A percentile compares a stretch with the other conserved stretches of the same genome.
Conservation (phyloP, 2,888 invertebrate species). For the Mantis religiosa region DNA sequence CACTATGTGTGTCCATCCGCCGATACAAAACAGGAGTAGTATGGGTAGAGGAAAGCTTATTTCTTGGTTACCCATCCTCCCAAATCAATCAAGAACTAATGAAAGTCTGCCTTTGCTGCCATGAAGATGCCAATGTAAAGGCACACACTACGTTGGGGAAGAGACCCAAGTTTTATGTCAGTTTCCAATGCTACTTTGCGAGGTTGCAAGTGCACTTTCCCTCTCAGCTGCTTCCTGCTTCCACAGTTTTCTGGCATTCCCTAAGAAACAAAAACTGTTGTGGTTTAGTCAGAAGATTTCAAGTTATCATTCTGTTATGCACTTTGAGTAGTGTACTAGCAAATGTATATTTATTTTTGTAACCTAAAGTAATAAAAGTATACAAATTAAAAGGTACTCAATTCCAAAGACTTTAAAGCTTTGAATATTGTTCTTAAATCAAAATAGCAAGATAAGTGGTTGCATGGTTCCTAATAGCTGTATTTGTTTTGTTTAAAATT, state of each 20-base stretch:
- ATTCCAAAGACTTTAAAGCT: no score
- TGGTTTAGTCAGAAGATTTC: neutral
- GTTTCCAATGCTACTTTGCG: conserved; percentile 14
- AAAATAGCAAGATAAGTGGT: no score
- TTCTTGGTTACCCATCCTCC: conserved; percentile 13
- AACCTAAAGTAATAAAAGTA: no score
- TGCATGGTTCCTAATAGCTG: no score
- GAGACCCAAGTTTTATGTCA: conserved; percentile 21
- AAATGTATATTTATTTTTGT: no score
- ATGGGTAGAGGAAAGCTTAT: conserved; percentile 1
- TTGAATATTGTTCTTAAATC: no score
- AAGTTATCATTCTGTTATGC: neutral
- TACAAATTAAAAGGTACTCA: no score
- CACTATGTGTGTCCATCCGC: conserved; percentile 1
- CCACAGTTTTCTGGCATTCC: neutral
- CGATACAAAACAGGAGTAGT: conserved; percentile 18
- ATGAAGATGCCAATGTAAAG: neutral
- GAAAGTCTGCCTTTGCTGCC: conserved; percentile 2
- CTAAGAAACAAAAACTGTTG: neutral
- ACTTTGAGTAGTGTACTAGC: no score
- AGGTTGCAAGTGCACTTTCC: conserved; percentile 12
- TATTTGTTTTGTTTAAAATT: no score
- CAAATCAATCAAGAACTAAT: conserved; percentile 27
- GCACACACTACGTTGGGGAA: conserved; percentile 1
- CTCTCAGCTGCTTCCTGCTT: neutral